A percentile compares a stretch with the other conserved stretches of the same genome.
These are phyloP conservation scores for Lagria hirta DNA, from an alignment of 2,888 invertebrate species.

Conservation along the genomic window DNA sequence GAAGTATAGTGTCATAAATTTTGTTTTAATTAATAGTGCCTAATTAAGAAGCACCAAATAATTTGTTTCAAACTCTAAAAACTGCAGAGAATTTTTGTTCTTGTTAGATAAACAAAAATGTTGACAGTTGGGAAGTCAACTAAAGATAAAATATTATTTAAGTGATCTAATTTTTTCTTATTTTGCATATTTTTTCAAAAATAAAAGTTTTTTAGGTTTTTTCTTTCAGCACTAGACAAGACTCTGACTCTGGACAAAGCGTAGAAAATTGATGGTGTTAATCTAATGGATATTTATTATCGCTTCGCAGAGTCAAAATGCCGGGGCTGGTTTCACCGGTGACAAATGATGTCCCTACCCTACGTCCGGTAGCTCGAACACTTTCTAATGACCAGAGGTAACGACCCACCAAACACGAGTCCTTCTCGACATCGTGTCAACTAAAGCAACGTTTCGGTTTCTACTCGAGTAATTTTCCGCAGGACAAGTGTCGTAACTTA, in stretches of 20 bases:
- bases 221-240: neutral
- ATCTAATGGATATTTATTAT: constrained; percentile 30
- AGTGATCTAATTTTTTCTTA: no score
- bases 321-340: constrained; percentile 33
- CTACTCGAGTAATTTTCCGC: constrained; percentile 16
- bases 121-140: no score
- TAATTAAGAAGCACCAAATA: no score
- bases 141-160: no score
- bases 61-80: no score
- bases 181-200: no score
- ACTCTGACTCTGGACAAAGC: constrained; percentile 30
- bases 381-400: constrained; percentile 44
- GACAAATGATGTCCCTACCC: constrained; percentile 42
- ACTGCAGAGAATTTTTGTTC: no score
- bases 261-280: constrained; percentile 35
- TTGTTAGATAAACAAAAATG: no score
- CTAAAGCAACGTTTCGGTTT: constrained; percentile 18
- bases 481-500: constrained; percentile 23
- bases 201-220: constrained; percentile 1
- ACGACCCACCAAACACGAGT: constrained; percentile 39
- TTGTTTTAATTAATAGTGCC: no score
- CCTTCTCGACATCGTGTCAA: constrained; percentile 18
- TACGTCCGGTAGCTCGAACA: constrained; percentile 42
- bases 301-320: constrained; percentile 14
- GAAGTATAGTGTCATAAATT: no score